phyloP scores from a whole-genome alignment of 2,888 invertebrate species.

The Ellobium chinense region DNA sequence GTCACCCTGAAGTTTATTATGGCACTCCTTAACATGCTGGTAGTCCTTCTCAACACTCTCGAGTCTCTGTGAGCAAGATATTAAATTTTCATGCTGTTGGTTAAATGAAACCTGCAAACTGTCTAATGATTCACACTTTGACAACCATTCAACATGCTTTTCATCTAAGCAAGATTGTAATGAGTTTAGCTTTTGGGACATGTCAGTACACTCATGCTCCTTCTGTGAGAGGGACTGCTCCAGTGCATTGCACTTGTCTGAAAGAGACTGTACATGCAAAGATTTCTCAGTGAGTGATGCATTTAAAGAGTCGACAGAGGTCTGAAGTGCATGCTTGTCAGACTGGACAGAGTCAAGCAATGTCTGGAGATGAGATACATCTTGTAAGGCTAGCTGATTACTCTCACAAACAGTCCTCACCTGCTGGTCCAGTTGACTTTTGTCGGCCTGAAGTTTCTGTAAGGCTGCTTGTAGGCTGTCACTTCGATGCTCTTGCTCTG shows the following conservation, averaged over 20 bases:
- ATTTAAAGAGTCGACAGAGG: conserved; percentile 44
- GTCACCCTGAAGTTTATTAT: conserved; percentile 6
- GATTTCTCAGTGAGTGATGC: conserved; percentile 41
- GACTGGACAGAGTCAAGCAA: conserved; percentile 47
- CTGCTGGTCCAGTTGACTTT: conserved; percentile 50
- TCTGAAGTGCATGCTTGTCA: conserved; percentile 46
- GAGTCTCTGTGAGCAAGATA: not conserved
- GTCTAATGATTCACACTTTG: conserved; percentile 42
- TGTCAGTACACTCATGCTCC: conserved; percentile 21
- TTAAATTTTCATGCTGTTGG: conserved; percentile 37
- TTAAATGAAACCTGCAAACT: conserved; percentile 36
- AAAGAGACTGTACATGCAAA: conserved; percentile 48
- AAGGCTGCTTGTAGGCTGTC: conserved; percentile 39
- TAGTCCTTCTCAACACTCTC: conserved; percentile 11
- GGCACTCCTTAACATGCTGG: conserved; percentile 21
- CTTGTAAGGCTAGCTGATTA: conserved; percentile 56
- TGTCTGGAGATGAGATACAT: conserved; percentile 49
- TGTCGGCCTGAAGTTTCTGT: conserved; percentile 50
- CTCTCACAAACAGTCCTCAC: conserved; percentile 57
- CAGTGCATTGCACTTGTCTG: conserved; percentile 45
- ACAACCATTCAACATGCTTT: conserved; percentile 46
- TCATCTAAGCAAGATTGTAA: conserved; percentile 44
- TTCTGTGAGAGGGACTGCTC: conserved; percentile 42
- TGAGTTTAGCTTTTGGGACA: conserved; percentile 11
- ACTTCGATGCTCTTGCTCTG: conserved; percentile 35